These are phyloP conservation scores for Nasonia vitripennis DNA, from an alignment of 1,140 invertebrate species.

Conservation along the genomic window DNA sequence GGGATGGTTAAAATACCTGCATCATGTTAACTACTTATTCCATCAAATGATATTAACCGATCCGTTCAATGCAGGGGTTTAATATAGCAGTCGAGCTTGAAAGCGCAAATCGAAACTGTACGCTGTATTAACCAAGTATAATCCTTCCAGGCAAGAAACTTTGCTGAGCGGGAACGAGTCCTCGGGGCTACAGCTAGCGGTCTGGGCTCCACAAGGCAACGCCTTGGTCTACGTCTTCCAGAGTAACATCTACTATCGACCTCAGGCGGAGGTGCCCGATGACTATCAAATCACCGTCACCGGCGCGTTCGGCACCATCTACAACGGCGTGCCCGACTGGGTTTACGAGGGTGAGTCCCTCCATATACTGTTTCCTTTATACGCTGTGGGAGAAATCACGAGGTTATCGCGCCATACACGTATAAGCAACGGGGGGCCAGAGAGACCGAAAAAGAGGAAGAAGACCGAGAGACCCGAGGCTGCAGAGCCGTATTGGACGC, in stretches of 20 bases:
- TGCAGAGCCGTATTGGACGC: neutral
- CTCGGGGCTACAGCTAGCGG: constrained; percentile 79
- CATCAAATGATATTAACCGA: too few species aligned
- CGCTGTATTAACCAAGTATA: neutral
- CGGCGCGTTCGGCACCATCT: constrained; percentile 76
- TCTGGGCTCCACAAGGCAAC: constrained; percentile 84
- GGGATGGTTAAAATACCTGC: too few species aligned
- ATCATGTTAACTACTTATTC: too few species aligned
- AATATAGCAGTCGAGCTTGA: too few species aligned
- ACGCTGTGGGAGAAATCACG: neutral
- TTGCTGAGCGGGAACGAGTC: constrained; percentile 72
- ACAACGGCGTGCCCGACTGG: constrained; percentile 88
- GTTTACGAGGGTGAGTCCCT: constrained; percentile 83
- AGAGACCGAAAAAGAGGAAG: neutral
- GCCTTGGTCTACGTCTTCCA: constrained; percentile 84
- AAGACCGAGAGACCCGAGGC: neutral
- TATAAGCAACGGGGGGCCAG: neutral
- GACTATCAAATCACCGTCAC: constrained; percentile 76
- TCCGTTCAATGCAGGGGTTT: too few species aligned
- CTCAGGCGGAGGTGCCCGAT: constrained; percentile 70
- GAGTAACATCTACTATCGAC: constrained; percentile 88
- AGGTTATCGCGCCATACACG: neutral
- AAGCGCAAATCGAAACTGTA: too few species aligned
- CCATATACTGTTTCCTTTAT: neutral
- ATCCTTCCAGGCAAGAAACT: constrained; percentile 63